Base-by-base conservation (phyloP, 2,888 invertebrate genomes). In the Ophraella communa region DNA sequence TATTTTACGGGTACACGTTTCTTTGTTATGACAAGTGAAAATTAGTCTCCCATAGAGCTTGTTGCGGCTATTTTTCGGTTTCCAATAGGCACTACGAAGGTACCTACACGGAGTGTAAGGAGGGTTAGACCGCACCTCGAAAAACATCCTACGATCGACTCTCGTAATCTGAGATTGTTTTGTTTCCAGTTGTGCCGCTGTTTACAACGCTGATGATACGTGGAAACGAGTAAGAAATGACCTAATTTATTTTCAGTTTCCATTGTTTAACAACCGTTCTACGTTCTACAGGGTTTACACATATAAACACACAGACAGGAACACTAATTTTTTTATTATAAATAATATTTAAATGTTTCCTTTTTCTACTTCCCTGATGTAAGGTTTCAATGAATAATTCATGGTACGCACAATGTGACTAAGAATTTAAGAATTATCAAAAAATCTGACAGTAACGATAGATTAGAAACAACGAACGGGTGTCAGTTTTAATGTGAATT, bases 21-120 rank as follows among this genome's bases (percentile, higher is more conserved):
- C 67, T 71, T 74, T 74, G 73, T 74, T 74, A 72, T 73, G 74
- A 73, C 74, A 73, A 70, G 71, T 71, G 73, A 73, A 74, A 74
- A 74, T 73, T 74, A 72, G 74, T 73, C 68, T 69, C 71, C 67
- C 65, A 64, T 67, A 52, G 71, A 64, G 70, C 56, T 54, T 51
- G 65, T 60, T 60, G 57, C 57, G 71, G 66, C 69, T 70, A n/a
- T n/a, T 67, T 65, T 62, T 65, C 63, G 68, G 67, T 54, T 62
- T 65, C 60, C 69, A 60, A 62, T 62, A 65, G 64, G 61, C 66
- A 58, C 67, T 64, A 65, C 57, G 66, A 71, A 71, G 69, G 71
- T 68, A n/a, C n/a, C n/a, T n/a, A n/a, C n/a, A n/a, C 51, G 53
- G 53, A 60, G 60, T 59, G 66, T 62, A 64, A 66, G 47, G 55